Evolutionary conservation across 2,797 vertebrate genomes (phyloP).

Genomic region (Scolopax rusticola): DNA sequence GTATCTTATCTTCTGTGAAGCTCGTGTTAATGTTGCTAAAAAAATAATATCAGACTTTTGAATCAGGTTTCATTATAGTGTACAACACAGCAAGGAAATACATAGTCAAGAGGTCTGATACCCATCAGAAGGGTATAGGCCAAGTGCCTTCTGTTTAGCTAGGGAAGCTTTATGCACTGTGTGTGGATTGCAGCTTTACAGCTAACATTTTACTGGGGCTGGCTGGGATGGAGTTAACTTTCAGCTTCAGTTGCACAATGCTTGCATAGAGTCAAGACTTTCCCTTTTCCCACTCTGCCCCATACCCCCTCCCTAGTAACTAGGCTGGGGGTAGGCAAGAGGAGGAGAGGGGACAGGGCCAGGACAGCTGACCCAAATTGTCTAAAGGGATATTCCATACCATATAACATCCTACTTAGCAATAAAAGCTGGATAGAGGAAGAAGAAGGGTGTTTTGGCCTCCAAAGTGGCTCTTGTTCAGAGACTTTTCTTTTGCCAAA

Average conservation of each 20-base stretch:
- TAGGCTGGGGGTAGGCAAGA: background rate
- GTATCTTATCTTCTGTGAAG: background rate
- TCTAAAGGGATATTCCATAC: background rate
- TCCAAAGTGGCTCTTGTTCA: background rate
- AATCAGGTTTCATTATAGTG: background rate
- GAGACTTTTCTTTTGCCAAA: background rate
- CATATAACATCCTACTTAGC: background rate
- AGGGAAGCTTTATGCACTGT: background rate
- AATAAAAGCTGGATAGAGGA: background rate
- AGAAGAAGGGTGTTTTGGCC: background rate
- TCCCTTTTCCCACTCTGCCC: background rate
- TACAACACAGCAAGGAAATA: background rate
- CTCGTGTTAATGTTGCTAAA: background rate
- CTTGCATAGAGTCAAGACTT: background rate
- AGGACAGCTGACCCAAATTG: background rate
- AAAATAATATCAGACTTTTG: background rate
- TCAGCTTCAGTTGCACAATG: background rate
- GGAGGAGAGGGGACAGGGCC: background rate
- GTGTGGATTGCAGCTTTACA: background rate
- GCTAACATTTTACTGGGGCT: background rate
- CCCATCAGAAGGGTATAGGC: background rate
- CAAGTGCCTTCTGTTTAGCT: background rate
- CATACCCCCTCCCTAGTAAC: rapidly evolving
- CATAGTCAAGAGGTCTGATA: background rate
- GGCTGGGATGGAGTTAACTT: background rate